Evolutionary conservation across 1,140 invertebrate species (phyloP), one percentile per base, ranked within the genome.

Genomic region (Globodera rostochiensis): DNA sequence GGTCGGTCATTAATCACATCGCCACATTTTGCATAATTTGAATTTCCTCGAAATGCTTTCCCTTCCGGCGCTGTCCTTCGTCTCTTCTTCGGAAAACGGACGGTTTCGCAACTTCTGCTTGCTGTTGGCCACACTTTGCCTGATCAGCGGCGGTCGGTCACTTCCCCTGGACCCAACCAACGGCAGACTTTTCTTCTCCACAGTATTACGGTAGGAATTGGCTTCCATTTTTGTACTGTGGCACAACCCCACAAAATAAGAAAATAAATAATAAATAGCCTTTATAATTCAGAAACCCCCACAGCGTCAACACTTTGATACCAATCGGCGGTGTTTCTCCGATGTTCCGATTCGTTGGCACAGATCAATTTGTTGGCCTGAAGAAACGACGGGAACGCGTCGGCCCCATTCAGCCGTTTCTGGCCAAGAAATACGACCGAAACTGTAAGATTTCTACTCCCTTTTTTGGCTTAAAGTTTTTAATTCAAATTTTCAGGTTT

Each of bases 381-480:
- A 67, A 77, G 36, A 66, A 66, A 47, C 36, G 45, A 46, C 2
- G 75, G 7, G 66, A 45, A 7, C 57, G 19, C 8, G 11, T n/a
- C 7, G 46, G 47, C 11, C 25, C 50, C 69, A 64, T 50, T 47
- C 7, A 60, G 21, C 21, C 73, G 9, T 74, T 74, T 74, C 46
- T 74, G 36, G 75, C 75, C 4, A 77, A 77, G 19, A 77, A 77
- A 67, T 77, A 69, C 66, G 50, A 77, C 21, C 57, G 75, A 8
- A 77, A 77, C 46, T 77, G 75, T 77, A 64, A 21, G 36, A 19
- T 6, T 57, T 57, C 21, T 6, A 6, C 36, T 21, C 4, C 6
- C 11, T 60, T 60, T 66, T 21, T 49, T 76, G 50, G 25, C 36
- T 11, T 19, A 36, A 36, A 7, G 53, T 50, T 73, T 73, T 6